phyloP scores from a whole-genome alignment of 2,888 invertebrate species.

The Calameuta pallipes region DNA sequence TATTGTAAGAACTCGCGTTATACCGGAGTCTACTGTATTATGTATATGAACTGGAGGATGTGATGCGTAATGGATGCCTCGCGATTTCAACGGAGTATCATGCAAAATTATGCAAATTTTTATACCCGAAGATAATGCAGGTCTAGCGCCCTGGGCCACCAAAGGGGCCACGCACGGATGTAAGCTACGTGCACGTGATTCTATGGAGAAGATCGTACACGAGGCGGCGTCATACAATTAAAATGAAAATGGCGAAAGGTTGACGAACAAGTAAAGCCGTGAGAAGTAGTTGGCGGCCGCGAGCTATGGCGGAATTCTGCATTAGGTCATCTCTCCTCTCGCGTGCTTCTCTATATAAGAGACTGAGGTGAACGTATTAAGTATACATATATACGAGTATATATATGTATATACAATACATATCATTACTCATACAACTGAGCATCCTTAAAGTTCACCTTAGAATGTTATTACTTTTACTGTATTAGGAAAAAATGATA shows the following conservation, averaged over 20 bases:
- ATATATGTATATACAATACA: background rate
- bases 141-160: background rate
- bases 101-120: background rate
- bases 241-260: background rate
- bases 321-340: background rate
- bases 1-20: no score
- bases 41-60: background rate
- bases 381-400: background rate
- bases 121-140: background rate
- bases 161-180: background rate
- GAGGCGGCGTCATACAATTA: background rate
- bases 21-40: background rate
- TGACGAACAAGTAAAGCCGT: background rate
- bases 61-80: background rate
- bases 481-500: background rate
- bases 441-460: background rate
- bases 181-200: background rate
- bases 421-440: background rate
- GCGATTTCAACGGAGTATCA: background rate
- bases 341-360: constrained; percentile 1
- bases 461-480: background rate
- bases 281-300: background rate
- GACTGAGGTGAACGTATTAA: constrained; percentile 7
- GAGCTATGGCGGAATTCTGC: background rate
- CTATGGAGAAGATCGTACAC: background rate